Evolutionary conservation across 2,113 vertebrate species (phyloP), one percentile per base, ranked within the genome.

Genomic region (Pongo abelii): DNA sequence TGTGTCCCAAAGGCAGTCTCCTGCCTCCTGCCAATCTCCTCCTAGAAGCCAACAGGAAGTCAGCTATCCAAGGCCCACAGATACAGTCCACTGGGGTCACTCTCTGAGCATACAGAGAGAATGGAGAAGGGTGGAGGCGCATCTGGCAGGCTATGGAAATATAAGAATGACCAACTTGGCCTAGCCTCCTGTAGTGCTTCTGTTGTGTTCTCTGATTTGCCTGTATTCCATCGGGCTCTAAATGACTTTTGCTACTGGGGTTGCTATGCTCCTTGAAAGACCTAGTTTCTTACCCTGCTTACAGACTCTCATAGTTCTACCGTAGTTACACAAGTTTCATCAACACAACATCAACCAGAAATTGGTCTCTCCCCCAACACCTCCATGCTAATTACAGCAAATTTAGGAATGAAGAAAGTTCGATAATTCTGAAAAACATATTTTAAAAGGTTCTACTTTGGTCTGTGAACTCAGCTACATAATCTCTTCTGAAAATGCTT

Each of bases 131-230:
- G 11, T 2, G 7, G 38, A n/a, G 59, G 30, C 13, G 2, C 5
- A 40, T 35, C 55, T 25, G 2, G 2, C 0, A 46, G 30, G 38
- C 0, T 9, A 0, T 8, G 46, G 10, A 20, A 43, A 20, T 1
- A 11, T 0, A 30, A 14, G 4, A 38, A 5, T 14, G 5, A 14
- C 22, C 4, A 12, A 11, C n/a, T 38, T 27, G 43, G 12, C 1
- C 50, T 16, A 18, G 61, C 32, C 40, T 1, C 4, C 40, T 87
- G 48, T 18, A 8, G 16, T 18, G 3, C 5, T 40, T 32, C 30
- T n/a, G 57, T 8, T 32, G 20, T 27, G 13, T n/a, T 77, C 46
- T 87, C 59, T 18, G 46, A 22, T 18, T 69, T n/a, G 13, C 9
- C 46, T 27, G 1, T 1, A 30, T 12, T 38, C 61, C 50, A 11